Conservation (phyloP, 2,113 vertebrate species). For the Bambusicola thoracicus region DNA sequence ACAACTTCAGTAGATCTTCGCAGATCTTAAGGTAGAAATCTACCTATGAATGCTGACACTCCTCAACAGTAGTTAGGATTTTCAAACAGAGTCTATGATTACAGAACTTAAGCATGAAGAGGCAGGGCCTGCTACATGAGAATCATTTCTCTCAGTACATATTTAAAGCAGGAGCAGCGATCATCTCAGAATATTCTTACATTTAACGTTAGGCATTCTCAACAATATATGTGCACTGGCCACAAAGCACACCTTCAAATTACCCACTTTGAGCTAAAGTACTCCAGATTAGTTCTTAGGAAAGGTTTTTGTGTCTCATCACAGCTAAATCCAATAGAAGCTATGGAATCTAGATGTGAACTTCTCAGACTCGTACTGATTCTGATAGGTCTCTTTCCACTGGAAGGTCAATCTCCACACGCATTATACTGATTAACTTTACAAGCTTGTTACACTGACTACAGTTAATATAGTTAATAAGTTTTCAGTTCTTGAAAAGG, state of each 20-base stretch:
- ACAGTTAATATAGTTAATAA: neutral
- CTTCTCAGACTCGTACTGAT: neutral
- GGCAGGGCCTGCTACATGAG: neutral
- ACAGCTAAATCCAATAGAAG: neutral
- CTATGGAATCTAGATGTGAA: neutral
- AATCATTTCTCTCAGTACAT: neutral
- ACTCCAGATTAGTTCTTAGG: neutral
- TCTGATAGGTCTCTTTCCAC: neutral
- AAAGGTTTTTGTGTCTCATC: neutral
- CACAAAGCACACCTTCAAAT: neutral
- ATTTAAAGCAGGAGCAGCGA: neutral
- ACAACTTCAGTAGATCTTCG: neutral
- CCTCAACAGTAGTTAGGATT: neutral
- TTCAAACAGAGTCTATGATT: neutral
- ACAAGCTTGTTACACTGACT: neutral
- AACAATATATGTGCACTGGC: neutral
- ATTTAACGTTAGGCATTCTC: neutral
- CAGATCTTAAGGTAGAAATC: neutral
- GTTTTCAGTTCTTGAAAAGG: neutral
- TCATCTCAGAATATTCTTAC: neutral
- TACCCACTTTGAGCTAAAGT: neutral
- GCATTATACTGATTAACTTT: neutral
- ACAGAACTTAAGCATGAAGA: neutral
- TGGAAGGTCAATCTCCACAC: neutral
- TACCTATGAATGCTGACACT: neutral